These are phyloP conservation scores for Aethina tumida DNA, from an alignment of 1,140 invertebrate genomes.

Conservation along the genomic window DNA sequence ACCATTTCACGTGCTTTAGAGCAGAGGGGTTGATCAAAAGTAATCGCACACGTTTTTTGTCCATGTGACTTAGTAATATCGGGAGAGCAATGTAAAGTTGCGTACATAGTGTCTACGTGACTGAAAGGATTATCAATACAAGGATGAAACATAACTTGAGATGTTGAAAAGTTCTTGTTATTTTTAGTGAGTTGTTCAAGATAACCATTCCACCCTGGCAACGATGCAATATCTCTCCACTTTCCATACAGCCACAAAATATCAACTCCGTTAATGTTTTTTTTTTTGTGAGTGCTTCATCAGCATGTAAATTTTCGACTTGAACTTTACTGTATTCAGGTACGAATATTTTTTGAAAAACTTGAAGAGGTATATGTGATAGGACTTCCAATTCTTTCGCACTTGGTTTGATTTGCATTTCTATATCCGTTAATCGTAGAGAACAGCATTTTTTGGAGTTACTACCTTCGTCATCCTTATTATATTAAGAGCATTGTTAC, in stretches of 20 bases:
- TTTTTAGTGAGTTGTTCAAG: too few relatives aligned
- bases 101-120: slow-evolving; percentile 11
- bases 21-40: too few relatives aligned
- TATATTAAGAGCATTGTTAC: slow-evolving; percentile 29
- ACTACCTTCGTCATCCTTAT: slow-evolving; percentile 29
- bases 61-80: slow-evolving; percentile 13
- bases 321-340: slow-evolving; percentile 27
- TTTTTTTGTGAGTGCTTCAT: slow-evolving; percentile 10
- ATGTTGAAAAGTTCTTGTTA: slow-evolving; percentile 11
- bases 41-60: slow-evolving; percentile 13
- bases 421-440: slow-evolving; percentile 25
- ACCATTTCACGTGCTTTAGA: too few relatives aligned
- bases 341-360: slow-evolving; percentile 26
- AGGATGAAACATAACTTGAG: slow-evolving; percentile 12
- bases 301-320: slow-evolving; percentile 13
- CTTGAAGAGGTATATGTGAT: slow-evolving; percentile 30
- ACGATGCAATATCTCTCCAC: too few relatives aligned
- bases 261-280: slow-evolving; percentile 12
- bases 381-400: slow-evolving; percentile 28
- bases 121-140: slow-evolving; percentile 15
- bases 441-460: slow-evolving; percentile 28
- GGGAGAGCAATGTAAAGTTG: slow-evolving; percentile 13
- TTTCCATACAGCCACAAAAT: slow-evolving; percentile 11
- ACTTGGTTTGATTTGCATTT: slow-evolving; percentile 27
- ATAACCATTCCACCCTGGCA: slow-evolving; percentile 10